Base-by-base conservation (phyloP, 2,888 invertebrate species). In the Agonopterix alstromeriana region DNA sequence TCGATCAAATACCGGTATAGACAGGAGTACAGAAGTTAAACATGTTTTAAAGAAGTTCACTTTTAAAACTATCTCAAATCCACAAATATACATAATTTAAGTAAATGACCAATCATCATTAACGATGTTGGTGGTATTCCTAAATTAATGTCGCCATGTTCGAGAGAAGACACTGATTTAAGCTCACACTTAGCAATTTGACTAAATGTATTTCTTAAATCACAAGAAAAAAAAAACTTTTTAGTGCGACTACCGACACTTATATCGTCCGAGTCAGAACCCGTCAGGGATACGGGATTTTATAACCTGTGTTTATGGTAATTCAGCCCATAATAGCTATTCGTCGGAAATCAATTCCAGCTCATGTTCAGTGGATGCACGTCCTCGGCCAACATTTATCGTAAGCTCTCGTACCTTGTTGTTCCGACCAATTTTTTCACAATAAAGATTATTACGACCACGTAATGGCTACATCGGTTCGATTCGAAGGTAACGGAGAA, bases 231-330 rank as follows among this genome's bases (percentile, higher is more conserved):
- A 63, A 55, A 50, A 50, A 41, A 12, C 42, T 12, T 11, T 11
- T 11, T 11, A 14, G 36, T 67, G 61, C 53, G 56, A 61, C 65
- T 60, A 60, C 63, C 63, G 63, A 60, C 63, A 66, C 63, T 65
- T 60, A 61, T 60, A 59, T 57, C 47, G 46, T 52, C 7, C 27
- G 27, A 27, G 27, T 47, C 40, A 45, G 53, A 45, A 47, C 45
- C 56, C 55, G 47, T 48, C 50, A 11, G 58, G 57, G n/a, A 60
- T 57, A 60, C 52, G 46, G 46, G 50, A 68, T 60, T 66, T 53
- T 70, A 55, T 49, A 58, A 49, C 62, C 55, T 66, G 60, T 54
- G 47, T 53, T 56, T 63, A 63, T 62, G 55, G 55, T 55, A 60
- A 70, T 73, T 64, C 50, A 52, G 59, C 48, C 50, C 45, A 62